Conservation (phyloP, 2,113 vertebrate genomes). For the Antennarius striatus region DNA sequence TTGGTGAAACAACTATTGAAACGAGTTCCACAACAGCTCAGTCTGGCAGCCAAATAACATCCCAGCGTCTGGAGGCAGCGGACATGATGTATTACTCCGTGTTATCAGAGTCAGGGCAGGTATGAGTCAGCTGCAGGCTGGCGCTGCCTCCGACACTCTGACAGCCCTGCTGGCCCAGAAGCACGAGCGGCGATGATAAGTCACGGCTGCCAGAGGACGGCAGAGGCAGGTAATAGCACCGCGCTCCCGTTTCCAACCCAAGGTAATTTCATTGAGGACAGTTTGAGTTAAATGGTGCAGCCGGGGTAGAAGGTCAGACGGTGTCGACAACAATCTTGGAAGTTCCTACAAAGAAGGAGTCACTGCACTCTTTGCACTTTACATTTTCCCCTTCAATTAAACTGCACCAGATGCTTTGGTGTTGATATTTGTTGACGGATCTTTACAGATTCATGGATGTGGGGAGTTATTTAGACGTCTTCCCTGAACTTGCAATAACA, state of each 20-base stretch:
- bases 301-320: too few relatives aligned
- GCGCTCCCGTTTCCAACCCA: constrained; percentile 2
- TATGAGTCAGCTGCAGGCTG: constrained; percentile 38
- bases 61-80: neutral
- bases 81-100: constrained; percentile 16
- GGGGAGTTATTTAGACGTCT: too few relatives aligned
- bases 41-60: constrained; percentile 9
- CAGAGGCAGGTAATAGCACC: constrained; percentile 1
- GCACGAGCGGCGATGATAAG: constrained; percentile 10
- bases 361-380: too few relatives aligned
- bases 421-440: too few relatives aligned
- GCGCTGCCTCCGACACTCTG: neutral
- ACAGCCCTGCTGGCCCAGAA: constrained; percentile 5
- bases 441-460: too few relatives aligned
- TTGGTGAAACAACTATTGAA: neutral
- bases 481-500: too few relatives aligned
- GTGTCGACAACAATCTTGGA: too few relatives aligned
- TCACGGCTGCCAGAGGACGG: constrained; percentile 28
- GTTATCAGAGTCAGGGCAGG: constrained; percentile 22
- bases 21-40: constrained; percentile 6
- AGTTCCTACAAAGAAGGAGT: too few relatives aligned
- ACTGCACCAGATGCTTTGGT: too few relatives aligned
- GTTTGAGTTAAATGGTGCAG: neutral
- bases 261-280: neutral
- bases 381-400: too few relatives aligned